Evolutionary conservation across 2,797 vertebrate species (phyloP).

Genomic region (Ispidina picta): DNA sequence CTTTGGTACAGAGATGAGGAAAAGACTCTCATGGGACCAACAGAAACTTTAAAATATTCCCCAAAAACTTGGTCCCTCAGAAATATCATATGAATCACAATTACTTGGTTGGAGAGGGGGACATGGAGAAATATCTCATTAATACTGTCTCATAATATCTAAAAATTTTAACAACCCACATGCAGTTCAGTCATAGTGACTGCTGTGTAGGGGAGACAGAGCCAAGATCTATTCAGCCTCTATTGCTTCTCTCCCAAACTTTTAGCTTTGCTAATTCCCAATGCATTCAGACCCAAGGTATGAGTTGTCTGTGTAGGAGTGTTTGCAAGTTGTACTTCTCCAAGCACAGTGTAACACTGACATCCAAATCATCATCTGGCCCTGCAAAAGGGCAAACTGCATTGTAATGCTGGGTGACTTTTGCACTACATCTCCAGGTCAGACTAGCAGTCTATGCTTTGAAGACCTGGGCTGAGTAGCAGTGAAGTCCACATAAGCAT

Average conservation of each 20-base stretch:
- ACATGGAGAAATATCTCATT: not conserved
- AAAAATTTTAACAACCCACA: constrained; percentile 19
- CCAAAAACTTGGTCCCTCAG: not conserved
- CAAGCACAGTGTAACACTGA: not conserved
- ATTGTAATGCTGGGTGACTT: not conserved
- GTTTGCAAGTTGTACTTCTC: constrained; percentile 1
- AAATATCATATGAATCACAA: constrained; percentile 27
- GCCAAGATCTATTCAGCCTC: not conserved
- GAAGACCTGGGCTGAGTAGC: not conserved
- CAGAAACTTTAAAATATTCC: not conserved
- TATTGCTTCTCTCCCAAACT: not conserved
- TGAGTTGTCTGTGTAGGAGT: constrained; percentile 49
- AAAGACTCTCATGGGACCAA: not conserved
- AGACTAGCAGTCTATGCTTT: not conserved
- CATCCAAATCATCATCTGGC: not conserved
- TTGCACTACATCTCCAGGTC: not conserved
- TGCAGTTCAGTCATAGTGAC: not conserved
- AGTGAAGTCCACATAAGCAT: rapidly evolving
- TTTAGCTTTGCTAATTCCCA: rapidly evolving
- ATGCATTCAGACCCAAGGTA: not conserved
- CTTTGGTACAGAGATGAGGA: not conserved
- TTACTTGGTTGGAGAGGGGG: not conserved
- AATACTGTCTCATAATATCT: not conserved
- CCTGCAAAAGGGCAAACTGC: not conserved
- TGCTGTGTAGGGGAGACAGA: not conserved